These are phyloP conservation scores for Tolmerus cingulatus DNA, from an alignment of 2,888 invertebrate genomes.

Conservation along the genomic window DNA sequence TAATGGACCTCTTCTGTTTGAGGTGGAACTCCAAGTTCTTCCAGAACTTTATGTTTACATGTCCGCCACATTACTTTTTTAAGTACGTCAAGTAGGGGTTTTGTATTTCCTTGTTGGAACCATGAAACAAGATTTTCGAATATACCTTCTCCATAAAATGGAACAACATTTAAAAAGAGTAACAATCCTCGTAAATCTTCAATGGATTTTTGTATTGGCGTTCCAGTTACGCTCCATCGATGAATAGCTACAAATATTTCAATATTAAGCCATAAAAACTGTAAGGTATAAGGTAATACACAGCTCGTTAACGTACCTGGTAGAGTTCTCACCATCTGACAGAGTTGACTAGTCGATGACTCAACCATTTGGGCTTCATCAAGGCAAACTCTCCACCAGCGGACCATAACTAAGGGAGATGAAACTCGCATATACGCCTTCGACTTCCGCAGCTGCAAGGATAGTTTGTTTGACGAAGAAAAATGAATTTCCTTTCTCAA, in stretches of 20 bases:
- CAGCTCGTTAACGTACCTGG: conserved; percentile 51
- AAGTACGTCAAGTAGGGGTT: conserved; percentile 64
- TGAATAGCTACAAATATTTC: conserved; percentile 64
- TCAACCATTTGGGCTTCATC: conserved; percentile 87
- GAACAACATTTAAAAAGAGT: conserved; percentile 62
- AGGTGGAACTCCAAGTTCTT: conserved; percentile 74
- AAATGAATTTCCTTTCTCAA: conserved; percentile 71
- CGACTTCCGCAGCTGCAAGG: conserved; percentile 65
- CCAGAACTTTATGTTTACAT: conserved; percentile 71
- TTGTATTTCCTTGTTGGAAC: conserved; percentile 32
- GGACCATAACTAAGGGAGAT: conserved; percentile 72
- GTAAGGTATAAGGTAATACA: background rate
- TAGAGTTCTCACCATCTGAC: conserved; percentile 62
- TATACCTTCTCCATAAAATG: conserved; percentile 52
- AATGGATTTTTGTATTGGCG: conserved; percentile 70
- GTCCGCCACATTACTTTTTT: conserved; percentile 74
- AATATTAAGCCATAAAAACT: background rate
- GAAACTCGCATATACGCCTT: conserved; percentile 71
- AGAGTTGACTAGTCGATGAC: conserved; percentile 66
- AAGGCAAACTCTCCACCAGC: conserved; percentile 80
- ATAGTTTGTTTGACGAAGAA: conserved; percentile 64
- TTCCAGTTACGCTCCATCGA: conserved; percentile 81
- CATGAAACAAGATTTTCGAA: conserved; percentile 54
- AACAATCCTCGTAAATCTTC: conserved; percentile 63
- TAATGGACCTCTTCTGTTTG: conserved; percentile 69